Conservation (phyloP, 2,113 vertebrate species). For the Neotragus pygmaeus region DNA sequence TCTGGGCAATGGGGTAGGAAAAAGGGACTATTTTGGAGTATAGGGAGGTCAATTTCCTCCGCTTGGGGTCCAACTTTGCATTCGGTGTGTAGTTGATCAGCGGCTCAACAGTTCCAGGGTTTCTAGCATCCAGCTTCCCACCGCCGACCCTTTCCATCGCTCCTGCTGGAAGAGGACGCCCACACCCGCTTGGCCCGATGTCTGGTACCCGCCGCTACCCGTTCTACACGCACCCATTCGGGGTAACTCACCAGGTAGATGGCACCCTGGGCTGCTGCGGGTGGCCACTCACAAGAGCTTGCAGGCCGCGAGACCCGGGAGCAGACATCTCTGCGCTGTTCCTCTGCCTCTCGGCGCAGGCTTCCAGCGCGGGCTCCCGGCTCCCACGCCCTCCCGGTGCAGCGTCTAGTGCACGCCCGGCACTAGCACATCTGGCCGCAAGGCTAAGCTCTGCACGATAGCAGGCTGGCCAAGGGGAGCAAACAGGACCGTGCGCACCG, state of each 20-base stretch:
- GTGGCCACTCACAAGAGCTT: background rate
- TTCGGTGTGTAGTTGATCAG: background rate
- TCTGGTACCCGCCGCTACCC: background rate
- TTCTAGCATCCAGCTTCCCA: background rate
- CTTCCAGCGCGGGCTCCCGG: background rate
- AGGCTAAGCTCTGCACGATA: background rate
- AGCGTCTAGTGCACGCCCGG: background rate
- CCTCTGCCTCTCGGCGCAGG: background rate
- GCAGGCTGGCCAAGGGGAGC: background rate
- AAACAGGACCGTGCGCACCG: rapidly evolving
- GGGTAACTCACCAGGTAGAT: background rate
- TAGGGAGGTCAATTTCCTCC: background rate
- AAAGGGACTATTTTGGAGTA: background rate
- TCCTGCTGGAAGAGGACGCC: background rate
- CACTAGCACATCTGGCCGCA: background rate
- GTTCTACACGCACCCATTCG: background rate
- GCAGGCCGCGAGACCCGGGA: background rate
- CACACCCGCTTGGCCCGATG: background rate
- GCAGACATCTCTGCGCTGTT: background rate
- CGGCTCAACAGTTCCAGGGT: background rate
- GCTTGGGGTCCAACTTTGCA: background rate
- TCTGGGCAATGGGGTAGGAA: background rate
- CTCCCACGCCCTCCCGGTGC: background rate
- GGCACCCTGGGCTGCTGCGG: background rate
- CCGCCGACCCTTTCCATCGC: background rate